phyloP scores from a whole-genome alignment of 2,113 vertebrate genomes.

The Corythaeola cristata region DNA sequence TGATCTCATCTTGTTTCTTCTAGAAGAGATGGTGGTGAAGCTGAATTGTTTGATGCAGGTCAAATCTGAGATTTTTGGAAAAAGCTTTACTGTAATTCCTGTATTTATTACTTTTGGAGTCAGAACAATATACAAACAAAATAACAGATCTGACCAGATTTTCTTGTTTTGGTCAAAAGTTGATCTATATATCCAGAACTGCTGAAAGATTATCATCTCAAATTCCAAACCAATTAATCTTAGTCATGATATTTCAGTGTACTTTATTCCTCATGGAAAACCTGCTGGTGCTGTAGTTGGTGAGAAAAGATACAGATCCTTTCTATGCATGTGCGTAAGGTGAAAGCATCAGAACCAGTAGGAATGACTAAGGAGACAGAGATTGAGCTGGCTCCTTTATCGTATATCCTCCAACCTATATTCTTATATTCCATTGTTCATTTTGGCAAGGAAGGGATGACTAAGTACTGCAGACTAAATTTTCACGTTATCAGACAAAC shows the following conservation, averaged over 20 bases:
- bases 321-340: not conserved
- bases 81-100: not conserved
- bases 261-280: not conserved
- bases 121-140: not conserved
- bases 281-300: not conserved
- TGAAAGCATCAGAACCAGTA: not conserved
- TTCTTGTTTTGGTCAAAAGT: not conserved
- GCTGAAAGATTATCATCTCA: not conserved
- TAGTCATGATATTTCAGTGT: not conserved
- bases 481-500: rapidly evolving
- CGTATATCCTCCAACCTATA: not conserved
- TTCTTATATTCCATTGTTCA: not conserved
- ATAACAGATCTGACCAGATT: not conserved
- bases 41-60: not conserved
- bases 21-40: not conserved
- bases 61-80: not conserved
- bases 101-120: not conserved
- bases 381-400: not conserved
- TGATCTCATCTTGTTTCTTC: not conserved
- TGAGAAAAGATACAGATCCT: not conserved
- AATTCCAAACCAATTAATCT: not conserved
- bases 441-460: not conserved
- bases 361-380: not conserved
- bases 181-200: not conserved
- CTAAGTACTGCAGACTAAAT: not conserved